Percentiles rank a stretch among this genome's conserved stretches.
Conservation (phyloP, 2,113 vertebrate species). For the Ptilorrhoa leucosticta region DNA sequence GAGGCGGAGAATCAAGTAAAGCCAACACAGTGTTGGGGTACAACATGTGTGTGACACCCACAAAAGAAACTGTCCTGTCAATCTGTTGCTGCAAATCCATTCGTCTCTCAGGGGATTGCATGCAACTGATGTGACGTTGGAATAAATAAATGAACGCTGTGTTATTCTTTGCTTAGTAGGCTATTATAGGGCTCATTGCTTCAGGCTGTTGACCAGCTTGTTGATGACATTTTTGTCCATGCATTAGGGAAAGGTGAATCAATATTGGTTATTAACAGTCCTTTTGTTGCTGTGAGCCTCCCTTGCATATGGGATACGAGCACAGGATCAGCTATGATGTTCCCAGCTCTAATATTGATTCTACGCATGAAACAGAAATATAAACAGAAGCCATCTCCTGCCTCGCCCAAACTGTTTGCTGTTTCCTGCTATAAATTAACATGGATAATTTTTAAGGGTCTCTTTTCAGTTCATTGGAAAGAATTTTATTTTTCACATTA, state of each 20-base stretch:
- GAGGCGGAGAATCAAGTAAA: background rate
- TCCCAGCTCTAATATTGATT: background rate
- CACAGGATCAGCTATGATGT: background rate
- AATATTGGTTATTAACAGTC: slow-evolving; percentile 21
- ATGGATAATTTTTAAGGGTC: background rate
- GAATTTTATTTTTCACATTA: background rate
- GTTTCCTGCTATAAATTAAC: background rate
- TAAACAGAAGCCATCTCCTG: background rate
- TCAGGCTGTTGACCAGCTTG: slow-evolving; percentile 7
- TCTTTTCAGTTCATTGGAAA: background rate
- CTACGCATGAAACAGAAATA: background rate
- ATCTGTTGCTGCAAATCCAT: background rate
- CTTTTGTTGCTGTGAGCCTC: background rate
- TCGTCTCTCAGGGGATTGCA: accelerated
- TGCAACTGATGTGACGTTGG: background rate
- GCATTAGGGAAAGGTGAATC: slow-evolving; percentile 7
- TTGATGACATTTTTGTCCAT: background rate
- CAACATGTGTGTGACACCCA: accelerated
- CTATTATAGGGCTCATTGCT: background rate
- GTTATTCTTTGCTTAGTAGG: slow-evolving; percentile 19
- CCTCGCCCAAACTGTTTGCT: background rate
- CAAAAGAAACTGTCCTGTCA: background rate
- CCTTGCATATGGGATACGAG: background rate
- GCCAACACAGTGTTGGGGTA: background rate
- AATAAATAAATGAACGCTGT: background rate